Evolutionary conservation across 1,140 invertebrate genomes (phyloP).

Genomic region (Plectrocnemia conspersa): DNA sequence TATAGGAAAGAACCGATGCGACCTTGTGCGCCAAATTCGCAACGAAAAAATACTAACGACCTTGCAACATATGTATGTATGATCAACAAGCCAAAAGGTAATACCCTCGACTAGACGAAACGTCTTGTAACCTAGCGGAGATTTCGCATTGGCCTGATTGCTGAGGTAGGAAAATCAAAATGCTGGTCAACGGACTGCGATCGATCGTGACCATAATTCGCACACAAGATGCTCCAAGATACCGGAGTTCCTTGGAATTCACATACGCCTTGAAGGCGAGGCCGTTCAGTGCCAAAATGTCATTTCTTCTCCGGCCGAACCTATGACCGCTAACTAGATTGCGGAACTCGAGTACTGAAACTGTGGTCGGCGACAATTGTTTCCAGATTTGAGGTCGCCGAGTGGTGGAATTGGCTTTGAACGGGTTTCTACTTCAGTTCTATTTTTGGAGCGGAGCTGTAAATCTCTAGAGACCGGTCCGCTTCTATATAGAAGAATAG

Average conservation of each 20-base stretch:
- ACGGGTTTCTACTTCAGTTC: background rate
- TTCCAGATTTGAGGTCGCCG: background rate
- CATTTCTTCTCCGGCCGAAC: too few relatives aligned
- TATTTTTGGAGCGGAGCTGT: slow-evolving; percentile 8
- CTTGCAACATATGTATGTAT: too few relatives aligned
- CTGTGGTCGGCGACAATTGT: background rate
- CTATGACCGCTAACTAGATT: too few relatives aligned
- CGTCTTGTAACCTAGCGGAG: too few relatives aligned
- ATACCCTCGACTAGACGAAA: too few relatives aligned
- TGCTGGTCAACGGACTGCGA: background rate
- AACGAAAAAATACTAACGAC: too few relatives aligned
- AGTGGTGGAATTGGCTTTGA: background rate
- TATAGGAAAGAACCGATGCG: too few relatives aligned
- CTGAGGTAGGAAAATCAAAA: background rate
- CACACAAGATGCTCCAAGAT: background rate
- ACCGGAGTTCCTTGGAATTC: background rate
- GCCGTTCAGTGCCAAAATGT: too few relatives aligned
- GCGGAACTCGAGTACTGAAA: too few relatives aligned
- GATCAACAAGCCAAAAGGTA: too few relatives aligned
- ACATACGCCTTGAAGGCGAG: background rate
- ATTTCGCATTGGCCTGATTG: slow-evolving; percentile 8
- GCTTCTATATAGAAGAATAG: too few relatives aligned
- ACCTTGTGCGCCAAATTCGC: too few relatives aligned
- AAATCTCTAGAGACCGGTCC: slow-evolving; percentile 5
- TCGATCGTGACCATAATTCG: background rate